phyloP scores from a whole-genome alignment of 2,888 invertebrate species.

The Villa cingulata region DNA sequence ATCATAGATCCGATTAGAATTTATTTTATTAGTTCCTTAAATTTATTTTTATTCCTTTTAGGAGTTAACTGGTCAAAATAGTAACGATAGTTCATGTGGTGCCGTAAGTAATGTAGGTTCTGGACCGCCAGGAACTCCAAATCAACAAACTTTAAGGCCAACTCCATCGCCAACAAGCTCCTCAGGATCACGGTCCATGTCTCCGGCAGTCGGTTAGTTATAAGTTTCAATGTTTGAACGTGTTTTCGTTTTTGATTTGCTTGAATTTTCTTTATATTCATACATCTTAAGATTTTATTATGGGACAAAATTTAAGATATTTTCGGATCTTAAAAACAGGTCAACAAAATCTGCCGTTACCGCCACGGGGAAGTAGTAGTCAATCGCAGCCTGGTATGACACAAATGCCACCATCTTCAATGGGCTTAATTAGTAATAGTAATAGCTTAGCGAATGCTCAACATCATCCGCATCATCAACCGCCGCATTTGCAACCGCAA shows the following conservation, averaged over 20 bases:
- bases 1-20: no score
- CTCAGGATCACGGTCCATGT: conserved; percentile 92
- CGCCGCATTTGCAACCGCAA: conserved; percentile 11
- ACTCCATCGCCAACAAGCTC: conserved; percentile 89
- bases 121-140: conserved; percentile 44
- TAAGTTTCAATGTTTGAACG: not conserved
- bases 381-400: conserved; percentile 46
- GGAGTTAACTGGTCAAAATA: conserved; percentile 78
- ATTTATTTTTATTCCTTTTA: conserved; percentile 34
- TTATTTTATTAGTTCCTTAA: conserved; percentile 6
- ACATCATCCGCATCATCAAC: conserved; percentile 16
- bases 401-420: conserved; percentile 21
- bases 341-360: conserved; percentile 90
- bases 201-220: conserved; percentile 86
- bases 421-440: conserved; percentile 13
- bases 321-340: conserved; percentile 36
- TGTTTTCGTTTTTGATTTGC: not conserved
- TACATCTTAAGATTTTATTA: no score
- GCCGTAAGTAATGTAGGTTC: conserved; percentile 52
- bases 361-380: conserved; percentile 83
- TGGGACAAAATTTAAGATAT: not conserved
- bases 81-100: conserved; percentile 71
- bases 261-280: not conserved
- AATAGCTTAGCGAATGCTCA: conserved; percentile 26
- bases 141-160: conserved; percentile 73